Conservation (phyloP, 2,113 vertebrate species). For the Plotosus lineatus region DNA sequence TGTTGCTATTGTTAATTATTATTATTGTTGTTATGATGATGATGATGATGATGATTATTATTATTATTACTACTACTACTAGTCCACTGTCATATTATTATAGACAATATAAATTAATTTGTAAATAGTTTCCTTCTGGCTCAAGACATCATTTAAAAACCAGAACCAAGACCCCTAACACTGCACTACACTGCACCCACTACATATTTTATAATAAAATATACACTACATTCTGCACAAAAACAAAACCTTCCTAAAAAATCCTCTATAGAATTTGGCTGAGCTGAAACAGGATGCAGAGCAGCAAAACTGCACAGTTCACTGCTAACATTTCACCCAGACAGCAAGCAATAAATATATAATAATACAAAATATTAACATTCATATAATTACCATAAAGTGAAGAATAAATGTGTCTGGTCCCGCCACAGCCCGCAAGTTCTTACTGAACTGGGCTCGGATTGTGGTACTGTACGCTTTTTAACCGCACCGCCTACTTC, state of each 20-base stretch:
- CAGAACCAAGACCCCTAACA: not conserved
- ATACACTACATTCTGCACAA: not conserved
- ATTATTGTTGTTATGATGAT: too few relatives aligned
- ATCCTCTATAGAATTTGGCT: not conserved
- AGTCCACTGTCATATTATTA: not conserved
- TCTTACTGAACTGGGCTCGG: not conserved
- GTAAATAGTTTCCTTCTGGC: not conserved
- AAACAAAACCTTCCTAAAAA: not conserved
- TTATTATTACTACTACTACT: too few relatives aligned
- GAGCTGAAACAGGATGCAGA: not conserved
- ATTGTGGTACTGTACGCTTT: not conserved
- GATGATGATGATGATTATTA: too few relatives aligned
- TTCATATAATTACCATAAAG: not conserved
- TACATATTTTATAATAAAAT: not conserved
- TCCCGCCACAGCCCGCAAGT: not conserved
- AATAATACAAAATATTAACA: not conserved
- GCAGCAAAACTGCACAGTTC: not conserved
- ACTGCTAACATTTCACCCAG: not conserved
- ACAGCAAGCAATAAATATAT: too few relatives aligned
- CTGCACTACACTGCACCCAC: not conserved
- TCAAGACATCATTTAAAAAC: not conserved
- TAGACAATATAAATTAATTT: not conserved
- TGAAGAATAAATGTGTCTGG: not conserved
- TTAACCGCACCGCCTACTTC: not conserved
- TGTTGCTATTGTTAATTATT: too few relatives aligned